phyloP scores from a whole-genome alignment of 2,888 invertebrate genomes.

The Cheilosia urbana region DNA sequence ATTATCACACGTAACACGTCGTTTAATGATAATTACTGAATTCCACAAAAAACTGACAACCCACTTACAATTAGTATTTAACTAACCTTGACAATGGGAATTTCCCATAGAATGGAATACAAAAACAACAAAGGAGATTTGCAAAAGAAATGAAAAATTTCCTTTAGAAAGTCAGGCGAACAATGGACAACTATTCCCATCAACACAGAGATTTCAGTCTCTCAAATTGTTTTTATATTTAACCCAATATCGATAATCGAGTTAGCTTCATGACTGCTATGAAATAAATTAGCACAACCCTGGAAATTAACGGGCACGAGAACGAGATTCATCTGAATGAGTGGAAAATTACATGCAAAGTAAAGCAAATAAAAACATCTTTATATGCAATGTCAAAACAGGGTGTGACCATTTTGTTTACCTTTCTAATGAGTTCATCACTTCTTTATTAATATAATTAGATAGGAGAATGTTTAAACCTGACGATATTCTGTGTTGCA shows the following conservation, averaged over 20 bases:
- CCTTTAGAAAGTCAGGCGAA: too few relatives aligned
- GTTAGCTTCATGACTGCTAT: background rate
- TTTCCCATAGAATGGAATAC: too few relatives aligned
- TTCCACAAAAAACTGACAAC: too few relatives aligned
- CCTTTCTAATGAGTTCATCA: background rate
- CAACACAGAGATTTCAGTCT: too few relatives aligned
- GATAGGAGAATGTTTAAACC: background rate
- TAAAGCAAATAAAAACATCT: background rate
- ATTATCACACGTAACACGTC: too few relatives aligned
- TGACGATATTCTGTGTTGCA: background rate
- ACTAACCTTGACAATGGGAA: too few relatives aligned
- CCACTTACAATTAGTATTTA: too few relatives aligned
- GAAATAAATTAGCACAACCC: background rate
- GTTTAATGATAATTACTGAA: too few relatives aligned
- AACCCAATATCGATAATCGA: background rate
- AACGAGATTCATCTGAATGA: background rate
- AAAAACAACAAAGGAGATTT: too few relatives aligned
- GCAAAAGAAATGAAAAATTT: too few relatives aligned
- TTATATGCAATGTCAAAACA: background rate
- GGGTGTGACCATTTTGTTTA: background rate
- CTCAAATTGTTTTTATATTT: too few relatives aligned
- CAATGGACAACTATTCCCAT: too few relatives aligned
- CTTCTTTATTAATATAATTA: background rate
- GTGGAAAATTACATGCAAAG: background rate
- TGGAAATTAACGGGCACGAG: background rate